These are phyloP conservation scores for Melospiza georgiana DNA, from an alignment of 2,113 vertebrate genomes.

Conservation along the genomic window DNA sequence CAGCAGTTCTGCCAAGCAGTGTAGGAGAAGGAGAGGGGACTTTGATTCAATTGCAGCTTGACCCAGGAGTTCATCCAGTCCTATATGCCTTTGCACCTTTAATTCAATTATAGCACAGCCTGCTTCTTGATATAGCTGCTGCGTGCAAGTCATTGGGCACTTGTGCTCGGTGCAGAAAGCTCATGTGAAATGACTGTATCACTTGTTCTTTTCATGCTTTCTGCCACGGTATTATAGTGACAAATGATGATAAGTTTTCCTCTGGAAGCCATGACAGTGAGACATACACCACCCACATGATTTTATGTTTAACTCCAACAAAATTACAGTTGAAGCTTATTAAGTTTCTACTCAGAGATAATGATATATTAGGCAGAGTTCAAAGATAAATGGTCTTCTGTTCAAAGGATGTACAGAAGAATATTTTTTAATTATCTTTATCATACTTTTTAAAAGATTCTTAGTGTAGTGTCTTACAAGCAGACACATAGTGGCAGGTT, in stretches of 20 bases:
- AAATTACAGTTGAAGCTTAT: conserved; percentile 57
- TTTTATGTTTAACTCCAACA: conserved; percentile 60
- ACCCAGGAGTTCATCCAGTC: conserved; percentile 27
- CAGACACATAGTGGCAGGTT: background rate
- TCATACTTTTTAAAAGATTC: background rate
- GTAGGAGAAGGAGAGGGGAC: conserved; percentile 37
- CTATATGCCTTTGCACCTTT: conserved; percentile 61
- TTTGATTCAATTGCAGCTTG: conserved; percentile 53
- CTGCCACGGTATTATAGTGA: conserved; percentile 40
- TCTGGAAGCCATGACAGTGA: conserved; percentile 48
- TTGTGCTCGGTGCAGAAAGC: background rate
- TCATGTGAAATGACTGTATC: conserved; percentile 11
- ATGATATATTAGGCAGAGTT: conserved; percentile 33
- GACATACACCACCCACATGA: conserved; percentile 31
- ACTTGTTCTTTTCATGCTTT: conserved; percentile 43
- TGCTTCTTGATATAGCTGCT: conserved; percentile 58
- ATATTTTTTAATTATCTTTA: background rate
- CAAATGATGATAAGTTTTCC: conserved; percentile 64
- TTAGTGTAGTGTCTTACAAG: background rate
- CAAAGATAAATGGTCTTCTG: conserved; percentile 10
- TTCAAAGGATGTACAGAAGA: background rate
- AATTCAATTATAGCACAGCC: conserved; percentile 57
- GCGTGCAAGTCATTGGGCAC: background rate
- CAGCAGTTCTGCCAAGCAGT: conserved; percentile 52
- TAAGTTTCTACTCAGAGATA: conserved; percentile 47